Evolutionary conservation across 2,888 invertebrate species (phyloP), one percentile per base, ranked within the genome.

Genomic region (Agrochola lychnidis): DNA sequence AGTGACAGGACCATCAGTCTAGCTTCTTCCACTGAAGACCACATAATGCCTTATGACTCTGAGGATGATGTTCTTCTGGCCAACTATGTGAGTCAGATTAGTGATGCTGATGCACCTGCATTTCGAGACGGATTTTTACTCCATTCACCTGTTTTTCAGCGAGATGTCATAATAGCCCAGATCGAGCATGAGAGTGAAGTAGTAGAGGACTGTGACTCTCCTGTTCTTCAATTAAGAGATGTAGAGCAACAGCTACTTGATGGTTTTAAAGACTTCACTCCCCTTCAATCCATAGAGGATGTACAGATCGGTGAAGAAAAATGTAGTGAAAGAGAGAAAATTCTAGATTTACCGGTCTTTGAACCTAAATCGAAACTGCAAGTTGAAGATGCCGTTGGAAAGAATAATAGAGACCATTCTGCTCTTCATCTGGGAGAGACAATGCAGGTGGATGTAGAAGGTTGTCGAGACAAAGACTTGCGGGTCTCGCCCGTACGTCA

Each of bases 21-120:
- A 14, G 78, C 66, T 57, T 78, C 70, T 59, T 78, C 70, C 69
- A 78, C 73, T 66, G 73, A 78, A 73, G 78, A 78, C 61, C 59
- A 68, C 51, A 67, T 59, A 67, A 48, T 59, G 57, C 64, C 53
- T 48, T 59, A 68, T 73, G 73, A 73, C 45, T 61, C 59, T 57
- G 66, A 66, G 56, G 66, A 64, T 56, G 73, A 73, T 45, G 42
- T 66, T 45, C 57, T 57, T 66, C 62, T 59, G 56, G n/a, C 22
- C 42, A 66, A 53, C 64, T 64, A 72, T 56, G 56, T 45, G 45
- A 73, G 57, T 70, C 69, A 70, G 57, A 42, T n/a, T n/a, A n/a
- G n/a, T n/a, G n/a, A n/a, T n/a, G n/a, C n/a, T n/a, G n/a, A n/a
- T n/a, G n/a, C n/a, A n/a, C n/a, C n/a, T n/a, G n/a, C n/a, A n/a